These are phyloP conservation scores for Leucoma salicis DNA, from an alignment of 2,888 invertebrate species.

Conservation along the genomic window DNA sequence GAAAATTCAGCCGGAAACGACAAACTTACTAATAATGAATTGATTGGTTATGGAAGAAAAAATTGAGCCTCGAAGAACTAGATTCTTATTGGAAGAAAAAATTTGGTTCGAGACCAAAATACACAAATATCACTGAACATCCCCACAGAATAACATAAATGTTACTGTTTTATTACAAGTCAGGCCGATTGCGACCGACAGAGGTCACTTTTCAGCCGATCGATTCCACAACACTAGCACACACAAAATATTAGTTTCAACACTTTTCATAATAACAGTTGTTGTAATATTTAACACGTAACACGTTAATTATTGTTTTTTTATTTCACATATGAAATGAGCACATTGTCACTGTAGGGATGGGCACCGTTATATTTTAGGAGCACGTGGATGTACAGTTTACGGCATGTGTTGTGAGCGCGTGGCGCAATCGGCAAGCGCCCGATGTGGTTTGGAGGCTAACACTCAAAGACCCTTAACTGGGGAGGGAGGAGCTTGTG, in stretches of 20 bases:
- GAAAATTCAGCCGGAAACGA: constrained; percentile 1
- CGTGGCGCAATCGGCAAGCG: constrained; percentile 77
- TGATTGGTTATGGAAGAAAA: constrained; percentile 25
- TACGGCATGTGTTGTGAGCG: constrained; percentile 42
- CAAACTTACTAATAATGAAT: not conserved
- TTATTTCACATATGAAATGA: constrained; percentile 27
- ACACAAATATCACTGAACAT: constrained; percentile 27
- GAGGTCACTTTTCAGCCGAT: constrained; percentile 61
- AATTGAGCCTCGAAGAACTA: constrained; percentile 28
- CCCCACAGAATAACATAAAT: constrained; percentile 35
- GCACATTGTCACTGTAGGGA: constrained; percentile 34
- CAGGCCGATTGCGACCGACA: constrained; percentile 44
- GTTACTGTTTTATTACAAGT: constrained; percentile 41
- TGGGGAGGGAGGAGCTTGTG: constrained; percentile 60
- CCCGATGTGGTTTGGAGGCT: constrained; percentile 72
- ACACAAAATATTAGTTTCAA: constrained; percentile 37
- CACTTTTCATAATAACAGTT: constrained; percentile 40
- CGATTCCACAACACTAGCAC: constrained; percentile 46
- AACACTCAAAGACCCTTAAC: constrained; percentile 62
- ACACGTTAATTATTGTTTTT: constrained; percentile 17
- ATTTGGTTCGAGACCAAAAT: constrained; percentile 24
- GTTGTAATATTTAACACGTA: constrained; percentile 28
- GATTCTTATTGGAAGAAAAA: constrained; percentile 48
- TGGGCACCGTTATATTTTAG: constrained; percentile 17
- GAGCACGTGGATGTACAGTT: constrained; percentile 58